phyloP scores from a whole-genome alignment of 2,113 vertebrate species.

The Tenrec ecaudatus region DNA sequence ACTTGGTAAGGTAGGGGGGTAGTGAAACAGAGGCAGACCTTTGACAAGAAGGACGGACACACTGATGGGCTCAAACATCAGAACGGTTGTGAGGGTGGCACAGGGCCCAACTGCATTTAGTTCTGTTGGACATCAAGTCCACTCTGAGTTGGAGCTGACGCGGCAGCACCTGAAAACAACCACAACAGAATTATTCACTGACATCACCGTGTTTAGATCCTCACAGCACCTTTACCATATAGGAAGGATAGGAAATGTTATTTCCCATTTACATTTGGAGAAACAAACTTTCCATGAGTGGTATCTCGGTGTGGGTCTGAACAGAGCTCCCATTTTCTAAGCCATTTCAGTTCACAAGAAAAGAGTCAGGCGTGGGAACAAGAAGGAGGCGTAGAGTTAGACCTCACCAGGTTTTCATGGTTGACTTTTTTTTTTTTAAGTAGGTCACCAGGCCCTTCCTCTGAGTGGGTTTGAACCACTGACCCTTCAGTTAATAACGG shows the following conservation, averaged over 20 bases:
- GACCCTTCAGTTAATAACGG: background rate
- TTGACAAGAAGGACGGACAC: too few species aligned
- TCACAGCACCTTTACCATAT: background rate
- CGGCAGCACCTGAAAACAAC: too few species aligned
- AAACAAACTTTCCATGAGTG: slow-evolving; percentile 35
- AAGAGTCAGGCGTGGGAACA: background rate
- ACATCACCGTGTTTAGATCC: background rate
- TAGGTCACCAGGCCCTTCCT: background rate
- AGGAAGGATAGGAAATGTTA: background rate
- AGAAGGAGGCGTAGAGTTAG: background rate
- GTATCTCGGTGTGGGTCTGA: slow-evolving; percentile 23
- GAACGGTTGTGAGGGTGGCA: too few species aligned
- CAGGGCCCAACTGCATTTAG: too few species aligned
- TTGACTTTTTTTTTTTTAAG: background rate
- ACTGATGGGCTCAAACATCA: too few species aligned
- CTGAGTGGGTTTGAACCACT: background rate
- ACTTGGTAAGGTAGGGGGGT: too few species aligned
- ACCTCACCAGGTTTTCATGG: background rate
- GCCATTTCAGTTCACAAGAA: background rate
- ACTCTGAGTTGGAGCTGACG: too few species aligned
- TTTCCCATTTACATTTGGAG: background rate
- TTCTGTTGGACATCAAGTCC: too few species aligned
- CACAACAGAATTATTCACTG: background rate
- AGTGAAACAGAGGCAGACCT: too few species aligned
- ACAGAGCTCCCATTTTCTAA: background rate